Conservation (phyloP, 2,113 vertebrate species). For the Chitala chitala region DNA sequence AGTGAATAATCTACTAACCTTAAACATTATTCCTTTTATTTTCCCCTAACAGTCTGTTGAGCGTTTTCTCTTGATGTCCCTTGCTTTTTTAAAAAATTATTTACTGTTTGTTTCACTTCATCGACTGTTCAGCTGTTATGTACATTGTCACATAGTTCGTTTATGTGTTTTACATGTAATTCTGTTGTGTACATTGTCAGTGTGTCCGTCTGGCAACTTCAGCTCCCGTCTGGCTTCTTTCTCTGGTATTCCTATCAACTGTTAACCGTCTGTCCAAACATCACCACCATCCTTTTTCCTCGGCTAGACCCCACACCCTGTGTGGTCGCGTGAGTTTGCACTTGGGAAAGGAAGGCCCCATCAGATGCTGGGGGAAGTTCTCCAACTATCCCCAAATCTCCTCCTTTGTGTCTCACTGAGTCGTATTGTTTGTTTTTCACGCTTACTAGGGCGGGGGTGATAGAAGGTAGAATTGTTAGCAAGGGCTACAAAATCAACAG, state of each 20-base stretch:
- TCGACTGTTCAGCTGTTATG: background rate
- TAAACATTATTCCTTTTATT: background rate
- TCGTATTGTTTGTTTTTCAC: conserved; percentile 62
- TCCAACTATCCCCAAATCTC: conserved; percentile 44
- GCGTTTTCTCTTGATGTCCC: background rate
- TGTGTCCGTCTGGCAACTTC: conserved; percentile 6
- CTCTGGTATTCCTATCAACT: conserved; percentile 12
- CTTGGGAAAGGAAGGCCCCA: conserved; percentile 16
- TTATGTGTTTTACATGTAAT: background rate
- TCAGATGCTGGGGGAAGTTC: conserved; percentile 32
- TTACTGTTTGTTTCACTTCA: background rate
- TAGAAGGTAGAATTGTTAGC: conserved; percentile 10
- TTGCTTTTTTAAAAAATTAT: background rate
- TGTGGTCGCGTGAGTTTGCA: conserved; percentile 4
- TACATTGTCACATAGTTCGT: background rate
- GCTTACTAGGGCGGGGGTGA: conserved; percentile 40
- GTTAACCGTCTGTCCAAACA: conserved; percentile 1
- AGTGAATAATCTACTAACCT: too few species aligned
- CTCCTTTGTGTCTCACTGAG: conserved; percentile 61
- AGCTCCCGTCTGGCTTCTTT: background rate
- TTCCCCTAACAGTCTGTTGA: background rate
- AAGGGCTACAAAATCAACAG: conserved; percentile 7
- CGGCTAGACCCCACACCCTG: conserved; percentile 1
- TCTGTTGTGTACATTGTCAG: background rate
- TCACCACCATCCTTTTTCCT: background rate